Conservation (phyloP, 2,113 vertebrate species). For the Siniperca knerii region DNA sequence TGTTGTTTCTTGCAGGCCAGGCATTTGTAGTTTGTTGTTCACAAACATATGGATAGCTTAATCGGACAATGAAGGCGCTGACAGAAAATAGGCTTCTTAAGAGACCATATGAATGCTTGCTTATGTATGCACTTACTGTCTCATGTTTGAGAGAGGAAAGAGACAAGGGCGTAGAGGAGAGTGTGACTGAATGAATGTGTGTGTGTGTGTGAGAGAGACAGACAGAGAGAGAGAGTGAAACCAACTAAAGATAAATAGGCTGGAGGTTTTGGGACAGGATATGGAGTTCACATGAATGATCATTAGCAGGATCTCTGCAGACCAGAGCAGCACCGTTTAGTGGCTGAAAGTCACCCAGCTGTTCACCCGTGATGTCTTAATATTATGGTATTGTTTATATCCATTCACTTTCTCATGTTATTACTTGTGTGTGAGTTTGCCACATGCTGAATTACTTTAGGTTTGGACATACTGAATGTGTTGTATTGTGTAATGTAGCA, state of each 20-base stretch:
- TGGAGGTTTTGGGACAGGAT: conserved; percentile 87
- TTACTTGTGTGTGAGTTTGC: conserved; percentile 34
- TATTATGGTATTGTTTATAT: conserved; percentile 59
- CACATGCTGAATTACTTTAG: conserved; percentile 65
- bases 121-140: conserved; percentile 19
- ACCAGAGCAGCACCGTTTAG: conserved; percentile 64
- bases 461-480: conserved; percentile 37
- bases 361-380: conserved; percentile 62
- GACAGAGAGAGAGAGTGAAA: conserved; percentile 13
- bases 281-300: conserved; percentile 84
- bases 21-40: conserved; percentile 91
- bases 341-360: conserved; percentile 73
- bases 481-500: conserved; percentile 59
- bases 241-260: conserved; percentile 84
- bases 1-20: conserved; percentile 89
- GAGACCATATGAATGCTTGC: conserved; percentile 20
- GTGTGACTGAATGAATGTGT: conserved; percentile 27
- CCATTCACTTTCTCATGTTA: conserved; percentile 61
- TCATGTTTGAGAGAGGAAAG: conserved; percentile 40
- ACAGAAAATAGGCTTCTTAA: conserved; percentile 37
- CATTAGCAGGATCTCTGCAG: conserved; percentile 78
- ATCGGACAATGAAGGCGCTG: conserved; percentile 85
- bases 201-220: conserved; percentile 14
- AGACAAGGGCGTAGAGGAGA: conserved; percentile 5
- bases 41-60: conserved; percentile 84